These are phyloP conservation scores for Plutella xylostella DNA, from an alignment of 2,888 invertebrate genomes.

Conservation along the genomic window DNA sequence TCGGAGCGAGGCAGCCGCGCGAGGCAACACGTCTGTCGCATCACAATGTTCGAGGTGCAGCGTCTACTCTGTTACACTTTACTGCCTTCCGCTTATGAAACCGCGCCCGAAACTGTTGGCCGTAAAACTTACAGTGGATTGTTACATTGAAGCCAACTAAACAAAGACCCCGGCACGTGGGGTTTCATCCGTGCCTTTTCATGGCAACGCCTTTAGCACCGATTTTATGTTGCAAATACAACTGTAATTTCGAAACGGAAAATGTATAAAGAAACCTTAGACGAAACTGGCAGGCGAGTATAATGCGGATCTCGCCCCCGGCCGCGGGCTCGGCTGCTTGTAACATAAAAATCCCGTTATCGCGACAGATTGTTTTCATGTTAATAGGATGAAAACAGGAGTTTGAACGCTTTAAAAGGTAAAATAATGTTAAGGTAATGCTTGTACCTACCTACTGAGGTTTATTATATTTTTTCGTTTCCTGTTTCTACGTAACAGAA, in stretches of 20 bases:
- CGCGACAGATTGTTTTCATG: conserved; percentile 68
- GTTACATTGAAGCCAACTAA: conserved; percentile 56
- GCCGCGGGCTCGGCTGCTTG: conserved; percentile 62
- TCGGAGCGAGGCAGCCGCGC: too few species aligned
- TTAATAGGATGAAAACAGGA: conserved; percentile 67
- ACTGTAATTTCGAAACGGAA: conserved; percentile 61
- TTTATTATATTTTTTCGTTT: not conserved
- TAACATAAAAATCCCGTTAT: conserved; percentile 69
- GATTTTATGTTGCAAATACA: conserved; percentile 64
- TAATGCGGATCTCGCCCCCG: conserved; percentile 55
- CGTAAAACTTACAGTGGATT: conserved; percentile 60
- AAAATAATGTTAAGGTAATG: conserved; percentile 37
- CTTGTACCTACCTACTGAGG: not conserved
- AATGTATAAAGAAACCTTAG: conserved; percentile 64
- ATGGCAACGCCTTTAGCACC: conserved; percentile 56
- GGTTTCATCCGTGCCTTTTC: conserved; percentile 41
- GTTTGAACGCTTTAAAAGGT: conserved; percentile 55
- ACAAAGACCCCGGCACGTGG: conserved; percentile 45
- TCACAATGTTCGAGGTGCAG: conserved; percentile 37
- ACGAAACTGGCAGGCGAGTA: conserved; percentile 45
- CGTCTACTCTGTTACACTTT: conserved; percentile 34
- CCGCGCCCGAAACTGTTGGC: conserved; percentile 37
- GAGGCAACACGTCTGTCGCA: conserved; percentile 29
- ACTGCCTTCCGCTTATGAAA: conserved; percentile 44
- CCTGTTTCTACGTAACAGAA: not conserved